These are phyloP conservation scores for Tenthredo mesomela DNA, from an alignment of 2,888 invertebrate genomes.

Conservation along the genomic window DNA sequence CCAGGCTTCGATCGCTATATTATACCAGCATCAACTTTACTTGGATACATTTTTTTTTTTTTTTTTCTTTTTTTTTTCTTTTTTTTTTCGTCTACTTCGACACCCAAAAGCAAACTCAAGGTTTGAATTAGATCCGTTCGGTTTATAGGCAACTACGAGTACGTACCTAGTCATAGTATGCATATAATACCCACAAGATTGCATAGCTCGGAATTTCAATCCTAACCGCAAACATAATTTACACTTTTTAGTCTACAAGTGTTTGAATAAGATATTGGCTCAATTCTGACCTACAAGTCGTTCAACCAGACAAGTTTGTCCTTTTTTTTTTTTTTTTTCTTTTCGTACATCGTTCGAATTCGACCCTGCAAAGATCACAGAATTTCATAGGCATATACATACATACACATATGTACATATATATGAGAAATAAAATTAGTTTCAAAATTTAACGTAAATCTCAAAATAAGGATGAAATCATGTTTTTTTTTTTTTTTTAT, in stretches of 20 bases:
- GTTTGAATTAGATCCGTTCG: slow-evolving; percentile 18
- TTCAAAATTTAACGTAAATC: neutral
- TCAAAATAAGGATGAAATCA: neutral
- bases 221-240: slow-evolving; percentile 47
- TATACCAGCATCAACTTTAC: neutral
- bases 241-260: slow-evolving; percentile 44
- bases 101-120: neutral
- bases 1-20: neutral
- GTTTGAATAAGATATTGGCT: slow-evolving; percentile 40
- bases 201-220: slow-evolving; percentile 38
- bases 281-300: slow-evolving; percentile 17
- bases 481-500: too few relatives aligned
- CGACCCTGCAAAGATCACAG: neutral
- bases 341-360: neutral
- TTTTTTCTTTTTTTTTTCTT: neutral
- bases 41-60: neutral
- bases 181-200: slow-evolving; percentile 6
- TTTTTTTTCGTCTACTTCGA: neutral
- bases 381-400: neutral
- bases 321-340: neutral
- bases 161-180: neutral
- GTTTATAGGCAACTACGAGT: neutral
- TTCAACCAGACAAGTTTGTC: neutral
- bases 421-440: neutral
- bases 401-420: neutral